Evolutionary conservation across 2,113 vertebrate genomes (phyloP), one percentile per base, ranked within the genome.

Genomic region (Mastomys coucha): DNA sequence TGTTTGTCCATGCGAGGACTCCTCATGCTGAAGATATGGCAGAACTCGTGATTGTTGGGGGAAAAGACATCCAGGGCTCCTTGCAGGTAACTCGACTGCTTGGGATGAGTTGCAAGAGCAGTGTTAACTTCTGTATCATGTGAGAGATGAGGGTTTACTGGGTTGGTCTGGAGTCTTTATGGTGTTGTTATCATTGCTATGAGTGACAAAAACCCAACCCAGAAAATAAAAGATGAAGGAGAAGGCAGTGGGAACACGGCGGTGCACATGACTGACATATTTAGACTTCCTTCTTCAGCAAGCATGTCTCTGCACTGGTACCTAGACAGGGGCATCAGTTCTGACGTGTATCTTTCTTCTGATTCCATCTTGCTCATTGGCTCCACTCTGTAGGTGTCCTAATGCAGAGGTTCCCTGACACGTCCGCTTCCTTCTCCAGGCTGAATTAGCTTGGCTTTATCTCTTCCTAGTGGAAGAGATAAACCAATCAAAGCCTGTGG

Each of bases 1-100:
- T 99, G 86, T 99, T 99, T n/a, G 97, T 99, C 96, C 99, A 99
- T 0, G 99, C 99, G 0, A 85, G 98, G 86, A 99, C 99, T 24
- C 98, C 98, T 33, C 98, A 98, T 0, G 99, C 99, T 0, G 99
- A 99, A 81, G 99, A 99, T 91, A 98, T 98, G 98, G 99, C 99
- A 56, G 98, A 99, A 97, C 99, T 99, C 70, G 96, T 99, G 80
- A 98, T 99, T 42, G 92, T 97, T 2, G 99, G 98, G 70, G 98
- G 98, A 0, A 98, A 98, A 4, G 96, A 98, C 39, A 98, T 98
- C 94, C 98, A 95, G 5, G 92, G 95, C 4, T 98, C 98, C 85
- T 98, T 99, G 97, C 99, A 99, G 99, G 99, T 99, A 98, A 98
- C 42, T 42, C 0, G 49, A 72, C 14, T 63, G 0, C 13, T 72